Evolutionary conservation across 1,140 invertebrate genomes (phyloP), one percentile per base, ranked within the genome.

Genomic region (Trichonephila clavata): DNA sequence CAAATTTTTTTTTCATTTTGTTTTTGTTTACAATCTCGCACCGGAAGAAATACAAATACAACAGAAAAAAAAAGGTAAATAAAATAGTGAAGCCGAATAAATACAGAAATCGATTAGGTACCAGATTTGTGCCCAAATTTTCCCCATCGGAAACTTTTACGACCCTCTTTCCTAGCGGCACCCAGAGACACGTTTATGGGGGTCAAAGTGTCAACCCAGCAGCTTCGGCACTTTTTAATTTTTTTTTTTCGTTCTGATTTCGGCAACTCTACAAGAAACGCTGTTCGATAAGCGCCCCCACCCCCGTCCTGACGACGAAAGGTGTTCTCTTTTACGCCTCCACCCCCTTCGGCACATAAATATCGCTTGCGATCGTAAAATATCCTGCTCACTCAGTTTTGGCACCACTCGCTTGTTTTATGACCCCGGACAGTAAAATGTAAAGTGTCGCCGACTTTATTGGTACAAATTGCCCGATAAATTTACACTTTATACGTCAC

Each of bases 391-490:
- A 71, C 86, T 89, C 86, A 71, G 86, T 89, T 89, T 71, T 83
- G 86, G 86, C 86, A 89, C 32, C 21, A n/a, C 21, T 89, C 86
- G 86, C 86, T 89, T 89, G 86, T 89, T 89, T 89, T 89, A 89
- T 71, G 86, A 68, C 61, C 86, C 61, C 63, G 27, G 65, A 71
- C 60, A 89, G 32, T 89, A 89, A 89, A 89, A 89, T 89, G 57
- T 89, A 89, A 89, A 89, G 86, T 89, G 86, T 71, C 86, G 86
- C 86, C 27, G 65, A 89, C 86, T 89, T 89, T 89, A 89, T 89
- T 89, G 86, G 86, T 89, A 89, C 86, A 89, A 89, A 89, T 89
- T 89, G 86, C 59, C 65, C 86, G 86, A 89, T 89, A 89, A 89
- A 89, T 89, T 71, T 57, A 61, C 65, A 89, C 86, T 89, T 87